Conservation (phyloP, 2,888 invertebrate genomes). For the Hyposoter didymator region DNA sequence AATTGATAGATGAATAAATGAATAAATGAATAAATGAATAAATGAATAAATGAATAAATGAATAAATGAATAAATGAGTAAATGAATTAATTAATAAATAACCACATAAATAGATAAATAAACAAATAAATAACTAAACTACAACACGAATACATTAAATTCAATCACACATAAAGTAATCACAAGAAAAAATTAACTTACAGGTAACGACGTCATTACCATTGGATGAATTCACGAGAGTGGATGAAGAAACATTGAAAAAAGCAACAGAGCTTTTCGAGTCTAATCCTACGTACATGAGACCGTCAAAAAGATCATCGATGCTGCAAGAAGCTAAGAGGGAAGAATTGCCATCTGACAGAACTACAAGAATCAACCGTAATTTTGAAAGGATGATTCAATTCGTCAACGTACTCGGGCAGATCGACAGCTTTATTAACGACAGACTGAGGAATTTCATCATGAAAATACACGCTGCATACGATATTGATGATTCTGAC, state of each 20-base stretch:
- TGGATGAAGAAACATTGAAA: constrained; percentile 71
- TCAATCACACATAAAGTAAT: background rate
- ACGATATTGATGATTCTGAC: constrained; percentile 81
- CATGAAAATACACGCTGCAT: constrained; percentile 84
- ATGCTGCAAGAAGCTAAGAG: constrained; percentile 59
- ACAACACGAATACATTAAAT: background rate
- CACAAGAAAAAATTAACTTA: background rate
- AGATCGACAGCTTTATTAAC: constrained; percentile 85
- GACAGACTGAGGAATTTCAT: constrained; percentile 84
- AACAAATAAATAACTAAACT: background rate
- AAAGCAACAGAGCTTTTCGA: constrained; percentile 66
- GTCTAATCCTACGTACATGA: background rate
- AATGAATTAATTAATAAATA: too few relatives aligned
- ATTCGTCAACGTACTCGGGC: constrained; percentile 85
- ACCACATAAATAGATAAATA: too few relatives aligned
- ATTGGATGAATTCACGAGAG: constrained; percentile 70
- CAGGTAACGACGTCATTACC: constrained; percentile 35
- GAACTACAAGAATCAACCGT: constrained; percentile 82
- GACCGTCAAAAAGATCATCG: constrained; percentile 7
- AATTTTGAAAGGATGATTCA: constrained; percentile 85
- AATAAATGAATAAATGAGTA: too few relatives aligned
- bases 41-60: too few relatives aligned
- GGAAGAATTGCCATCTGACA: constrained; percentile 79
- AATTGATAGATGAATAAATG: too few relatives aligned
- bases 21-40: background rate